A percentile compares a stretch with the other conserved stretches of the same genome.
phyloP scores from a whole-genome alignment of 2,888 invertebrate species.

The Gymnoscelis rufifasciata region DNA sequence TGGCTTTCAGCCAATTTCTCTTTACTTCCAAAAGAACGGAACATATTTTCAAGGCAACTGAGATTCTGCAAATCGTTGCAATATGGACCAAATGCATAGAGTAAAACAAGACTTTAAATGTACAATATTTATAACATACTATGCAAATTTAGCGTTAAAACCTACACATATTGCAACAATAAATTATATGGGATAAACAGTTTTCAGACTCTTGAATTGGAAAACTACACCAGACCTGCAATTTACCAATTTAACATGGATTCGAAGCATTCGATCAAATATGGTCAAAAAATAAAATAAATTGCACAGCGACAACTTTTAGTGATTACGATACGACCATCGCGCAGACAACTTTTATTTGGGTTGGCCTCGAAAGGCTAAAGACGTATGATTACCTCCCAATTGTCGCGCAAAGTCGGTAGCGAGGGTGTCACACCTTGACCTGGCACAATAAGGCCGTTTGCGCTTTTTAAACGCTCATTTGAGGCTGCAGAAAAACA shows the following conservation, averaged over 20 bases:
- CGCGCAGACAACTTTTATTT: slow-evolving; percentile 25
- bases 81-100: too few relatives aligned
- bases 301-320: slow-evolving; percentile 25
- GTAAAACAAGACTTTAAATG: too few relatives aligned
- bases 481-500: slow-evolving; percentile 46
- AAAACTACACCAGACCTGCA: slow-evolving; percentile 17
- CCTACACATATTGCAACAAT: too few relatives aligned
- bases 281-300: slow-evolving; percentile 27
- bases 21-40: slow-evolving; percentile 11
- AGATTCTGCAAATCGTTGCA: too few relatives aligned
- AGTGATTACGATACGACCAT: slow-evolving; percentile 20
- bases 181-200: too few relatives aligned
- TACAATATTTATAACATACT: too few relatives aligned
- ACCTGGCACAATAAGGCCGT: slow-evolving; percentile 29
- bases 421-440: slow-evolving; percentile 22
- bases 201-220: too few relatives aligned
- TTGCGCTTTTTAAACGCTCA: slow-evolving; percentile 29
- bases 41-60: slow-evolving; percentile 1
- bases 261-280: slow-evolving; percentile 15
- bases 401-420: slow-evolving; percentile 17
- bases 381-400: slow-evolving; percentile 21
- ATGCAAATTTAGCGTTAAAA: too few relatives aligned
- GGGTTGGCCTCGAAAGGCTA: slow-evolving; percentile 25
- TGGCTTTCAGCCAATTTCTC: slow-evolving; percentile 16
- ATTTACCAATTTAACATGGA: slow-evolving; percentile 26